Base-by-base conservation (phyloP, 2,888 invertebrate genomes). In the Melinopterus prodromus region DNA sequence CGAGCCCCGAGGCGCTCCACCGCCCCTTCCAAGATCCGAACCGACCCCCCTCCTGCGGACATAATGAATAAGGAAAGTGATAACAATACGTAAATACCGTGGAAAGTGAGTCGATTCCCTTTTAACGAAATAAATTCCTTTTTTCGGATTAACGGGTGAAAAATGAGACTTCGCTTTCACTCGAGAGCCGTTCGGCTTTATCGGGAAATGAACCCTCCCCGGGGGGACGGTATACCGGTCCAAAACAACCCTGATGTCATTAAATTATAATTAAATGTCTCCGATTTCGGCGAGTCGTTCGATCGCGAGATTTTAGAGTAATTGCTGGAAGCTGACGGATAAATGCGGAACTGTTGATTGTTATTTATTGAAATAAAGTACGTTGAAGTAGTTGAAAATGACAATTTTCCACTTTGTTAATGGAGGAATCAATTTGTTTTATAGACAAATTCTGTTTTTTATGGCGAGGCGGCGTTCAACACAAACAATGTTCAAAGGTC, bases 21-120 rank as follows among this genome's bases (percentile, higher is more conserved):
- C 7, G 5, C 12, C 53, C 1, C 53, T 6, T 12, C 16, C 53
- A 69, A 16, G 35, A 69, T 72, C 77, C 53, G 5, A 12, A 53
- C 53, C 53, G 5, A 53, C 53, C 53, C 53, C 53, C 7, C 53
- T 53, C 80, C 77, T 26, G 26, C 53, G 53, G 53, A 78, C 75
- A 75, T 80, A 80, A 80, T 80, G 80, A 80, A 80, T 77, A 80
- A 78, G 53, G 78, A 74, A 77, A 80, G 80, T 80, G 80, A 80
- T 78, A 80, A 80, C 80, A 77, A 80, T 78, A 80, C 78, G 78
- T 80, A 80, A 72, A 79, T 77, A 80, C 53, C 53, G 53, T 53
- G 53, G 53, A 53, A 53, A 53, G 53, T 0, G 53, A 53, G 53
- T 53, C 53, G 53, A 53, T 53, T 53, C 53, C 53, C 53, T 53